Evolutionary conservation across 2,888 invertebrate species (phyloP).

Genomic region (Phaedon cochleariae): DNA sequence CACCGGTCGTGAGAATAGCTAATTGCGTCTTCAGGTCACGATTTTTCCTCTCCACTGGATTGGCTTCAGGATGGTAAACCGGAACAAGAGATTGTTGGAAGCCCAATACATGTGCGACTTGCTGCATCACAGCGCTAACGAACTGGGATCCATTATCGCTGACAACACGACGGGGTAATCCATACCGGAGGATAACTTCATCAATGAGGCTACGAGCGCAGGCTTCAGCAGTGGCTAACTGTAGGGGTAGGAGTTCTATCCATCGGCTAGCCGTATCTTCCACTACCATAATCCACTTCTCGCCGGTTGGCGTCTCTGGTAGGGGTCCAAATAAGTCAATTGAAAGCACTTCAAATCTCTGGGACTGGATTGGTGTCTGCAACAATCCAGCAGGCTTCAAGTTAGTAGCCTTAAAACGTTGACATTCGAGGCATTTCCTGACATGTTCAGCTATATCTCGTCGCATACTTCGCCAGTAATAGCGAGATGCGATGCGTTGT

Average conservation of each 20-base stretch:
- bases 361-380: slow-evolving; percentile 8
- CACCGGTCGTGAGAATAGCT: slow-evolving; percentile 44
- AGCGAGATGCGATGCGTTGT: slow-evolving; percentile 10
- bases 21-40: slow-evolving; percentile 53
- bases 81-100: slow-evolving; percentile 28
- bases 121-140: too few species aligned
- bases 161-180: too few species aligned
- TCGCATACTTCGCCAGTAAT: slow-evolving; percentile 17
- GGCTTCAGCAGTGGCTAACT: slow-evolving; percentile 42
- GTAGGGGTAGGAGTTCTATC: slow-evolving; percentile 41
- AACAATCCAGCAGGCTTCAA: slow-evolving; percentile 16
- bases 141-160: too few species aligned
- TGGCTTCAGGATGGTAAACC: slow-evolving; percentile 41
- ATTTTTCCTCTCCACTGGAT: slow-evolving; percentile 42
- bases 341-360: slow-evolving; percentile 1
- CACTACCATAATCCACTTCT: neutral
- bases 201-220: slow-evolving; percentile 43
- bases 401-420: slow-evolving; percentile 7
- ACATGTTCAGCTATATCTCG: neutral
- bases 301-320: slow-evolving; percentile 5
- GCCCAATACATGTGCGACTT: too few species aligned
- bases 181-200: too few species aligned
- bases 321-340: slow-evolving; percentile 17
- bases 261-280: slow-evolving; percentile 27
- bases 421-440: slow-evolving; percentile 4